Evolutionary conservation across 2,888 invertebrate genomes (phyloP).

Genomic region (Mycogona germanica): DNA sequence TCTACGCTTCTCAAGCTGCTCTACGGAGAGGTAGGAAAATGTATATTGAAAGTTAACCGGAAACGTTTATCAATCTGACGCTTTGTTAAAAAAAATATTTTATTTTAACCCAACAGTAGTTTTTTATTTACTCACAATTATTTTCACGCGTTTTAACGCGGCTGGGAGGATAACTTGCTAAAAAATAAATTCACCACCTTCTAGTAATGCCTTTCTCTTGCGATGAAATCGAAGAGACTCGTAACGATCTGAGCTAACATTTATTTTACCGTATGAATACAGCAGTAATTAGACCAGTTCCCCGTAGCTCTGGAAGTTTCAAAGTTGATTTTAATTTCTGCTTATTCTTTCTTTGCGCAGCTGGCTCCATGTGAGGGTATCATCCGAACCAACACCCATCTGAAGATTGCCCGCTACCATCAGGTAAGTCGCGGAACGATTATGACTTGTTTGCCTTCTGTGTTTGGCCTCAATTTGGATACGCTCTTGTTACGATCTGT

Average conservation of each 20-base stretch:
- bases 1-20: conserved; percentile 92
- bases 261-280: no score
- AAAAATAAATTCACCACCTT: no score
- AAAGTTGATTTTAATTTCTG: no score
- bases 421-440: conserved; percentile 43
- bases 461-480: background rate
- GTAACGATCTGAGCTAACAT: no score
- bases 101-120: background rate
- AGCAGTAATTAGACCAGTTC: no score
- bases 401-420: conserved; percentile 95
- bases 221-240: no score
- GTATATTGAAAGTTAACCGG: background rate
- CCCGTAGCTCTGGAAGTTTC: no score
- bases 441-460: background rate
- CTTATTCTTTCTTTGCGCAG: conserved; percentile 37
- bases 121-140: no score
- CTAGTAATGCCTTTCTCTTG: no score
- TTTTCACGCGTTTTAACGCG: background rate
- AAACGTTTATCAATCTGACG: background rate
- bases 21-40: conserved; percentile 68
- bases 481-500: conserved; percentile 4
- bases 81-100: background rate
- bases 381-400: conserved; percentile 96
- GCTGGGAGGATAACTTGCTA: no score
- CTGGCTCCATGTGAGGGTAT: conserved; percentile 88